Percentiles rank a stretch among this genome's conserved stretches.
Conservation (phyloP, 2,113 vertebrate species). For the Ochotona curzoniae region DNA sequence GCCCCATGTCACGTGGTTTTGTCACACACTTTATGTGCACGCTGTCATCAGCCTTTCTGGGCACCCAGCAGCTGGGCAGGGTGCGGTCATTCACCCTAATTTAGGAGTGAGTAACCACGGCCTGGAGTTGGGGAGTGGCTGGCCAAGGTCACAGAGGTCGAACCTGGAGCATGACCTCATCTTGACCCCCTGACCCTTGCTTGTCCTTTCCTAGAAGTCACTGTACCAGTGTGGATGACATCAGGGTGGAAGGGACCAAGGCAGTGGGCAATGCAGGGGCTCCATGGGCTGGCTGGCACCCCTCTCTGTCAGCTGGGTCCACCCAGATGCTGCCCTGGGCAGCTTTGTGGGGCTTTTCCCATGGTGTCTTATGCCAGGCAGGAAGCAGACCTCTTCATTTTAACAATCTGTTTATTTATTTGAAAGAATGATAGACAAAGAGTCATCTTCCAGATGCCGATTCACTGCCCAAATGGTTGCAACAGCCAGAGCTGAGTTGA, state of each 20-base stretch:
- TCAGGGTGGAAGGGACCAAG: not conserved
- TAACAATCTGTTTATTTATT: no score
- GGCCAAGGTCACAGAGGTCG: not conserved
- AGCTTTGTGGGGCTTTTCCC: not conserved
- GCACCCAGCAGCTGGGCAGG: no score
- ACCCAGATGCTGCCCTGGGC: not conserved
- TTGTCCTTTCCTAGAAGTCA: not conserved
- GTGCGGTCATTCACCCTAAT: not conserved
- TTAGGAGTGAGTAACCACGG: not conserved
- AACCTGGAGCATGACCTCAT: not conserved
- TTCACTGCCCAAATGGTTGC: no score
- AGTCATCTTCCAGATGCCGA: no score
- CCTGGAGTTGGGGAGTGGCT: not conserved
- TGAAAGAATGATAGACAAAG: no score
- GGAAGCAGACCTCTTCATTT: not conserved
- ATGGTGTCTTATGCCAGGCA: no score
- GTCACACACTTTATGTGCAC: not conserved
- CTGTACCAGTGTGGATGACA: fast-evolving
- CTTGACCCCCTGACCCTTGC: not conserved
- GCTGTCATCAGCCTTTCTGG: not conserved
- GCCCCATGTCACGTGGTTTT: not conserved
- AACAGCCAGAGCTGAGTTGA: no score
- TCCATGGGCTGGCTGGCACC: not conserved
- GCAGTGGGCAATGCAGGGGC: not conserved
- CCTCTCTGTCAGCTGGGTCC: not conserved